phyloP scores from a whole-genome alignment of 2,797 vertebrate species.

The Galago senegalensis region DNA sequence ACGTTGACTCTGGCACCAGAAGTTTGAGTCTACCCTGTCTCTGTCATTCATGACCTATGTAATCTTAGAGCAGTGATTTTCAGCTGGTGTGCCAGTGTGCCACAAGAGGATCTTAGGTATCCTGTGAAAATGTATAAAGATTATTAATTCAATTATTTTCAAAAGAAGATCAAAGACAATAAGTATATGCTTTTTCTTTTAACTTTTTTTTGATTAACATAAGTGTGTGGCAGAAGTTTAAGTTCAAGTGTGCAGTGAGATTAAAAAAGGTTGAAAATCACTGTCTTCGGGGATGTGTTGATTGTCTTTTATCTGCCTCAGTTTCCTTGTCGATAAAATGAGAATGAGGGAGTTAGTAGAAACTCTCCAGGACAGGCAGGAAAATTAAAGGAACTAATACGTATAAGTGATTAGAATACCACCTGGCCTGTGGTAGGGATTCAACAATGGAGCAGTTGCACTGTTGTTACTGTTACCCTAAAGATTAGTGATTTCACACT shows the following conservation, averaged over 20 bases:
- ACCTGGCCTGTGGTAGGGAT: rapidly evolving
- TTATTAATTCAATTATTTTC: too few species aligned
- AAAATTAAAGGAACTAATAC: neutral
- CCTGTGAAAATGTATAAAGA: too few species aligned
- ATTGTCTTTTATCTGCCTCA: neutral
- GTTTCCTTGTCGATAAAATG: neutral
- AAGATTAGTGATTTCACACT: neutral
- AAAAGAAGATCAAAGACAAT: too few species aligned
- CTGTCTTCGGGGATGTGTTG: rapidly evolving
- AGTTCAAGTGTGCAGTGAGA: too few species aligned
- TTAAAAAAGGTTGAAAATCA: too few species aligned
- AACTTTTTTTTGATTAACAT: too few species aligned
- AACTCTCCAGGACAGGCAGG: neutral
- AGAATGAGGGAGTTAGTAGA: neutral
- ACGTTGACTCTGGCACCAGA: rapidly evolving
- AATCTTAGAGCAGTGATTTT: too few species aligned
- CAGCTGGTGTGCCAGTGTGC: too few species aligned
- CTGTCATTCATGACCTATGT: too few species aligned
- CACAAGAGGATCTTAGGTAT: too few species aligned
- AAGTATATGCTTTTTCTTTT: too few species aligned
- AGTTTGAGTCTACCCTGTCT: neutral
- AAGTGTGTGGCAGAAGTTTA: too few species aligned
- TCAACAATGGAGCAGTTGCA: rapidly evolving
- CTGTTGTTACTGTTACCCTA: rapidly evolving
- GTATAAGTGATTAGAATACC: rapidly evolving